These are phyloP conservation scores for Drosophila auraria DNA, from an alignment of 1,140 invertebrate species.

Conservation along the genomic window DNA sequence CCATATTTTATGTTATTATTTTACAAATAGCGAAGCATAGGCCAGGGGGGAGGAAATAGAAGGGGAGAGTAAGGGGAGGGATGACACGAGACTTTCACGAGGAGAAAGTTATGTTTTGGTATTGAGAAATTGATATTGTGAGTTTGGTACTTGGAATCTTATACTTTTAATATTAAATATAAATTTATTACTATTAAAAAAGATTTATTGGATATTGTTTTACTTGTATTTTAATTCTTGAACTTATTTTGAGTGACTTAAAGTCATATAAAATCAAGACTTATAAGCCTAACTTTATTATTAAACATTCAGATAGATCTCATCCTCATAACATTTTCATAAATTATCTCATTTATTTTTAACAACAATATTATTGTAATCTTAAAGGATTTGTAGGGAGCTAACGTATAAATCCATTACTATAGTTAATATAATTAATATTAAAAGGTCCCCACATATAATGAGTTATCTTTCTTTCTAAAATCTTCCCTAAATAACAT, in stretches of 20 bases:
- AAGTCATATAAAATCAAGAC: not conserved
- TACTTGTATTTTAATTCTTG: no score
- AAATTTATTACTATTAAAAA: not conserved
- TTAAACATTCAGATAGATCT: no score
- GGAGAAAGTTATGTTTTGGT: not conserved
- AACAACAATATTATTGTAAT: no score
- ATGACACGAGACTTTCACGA: not conserved
- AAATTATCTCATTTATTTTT: no score
- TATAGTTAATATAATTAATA: no score
- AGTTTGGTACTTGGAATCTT: not conserved
- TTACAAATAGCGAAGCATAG: slow-evolving; percentile 47
- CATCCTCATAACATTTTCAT: not conserved
- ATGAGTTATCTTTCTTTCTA: not conserved
- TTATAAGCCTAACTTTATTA: no score
- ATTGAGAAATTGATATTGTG: not conserved
- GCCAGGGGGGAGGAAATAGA: not conserved
- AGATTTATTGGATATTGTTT: not conserved
- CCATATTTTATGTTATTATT: slow-evolving; percentile 83
- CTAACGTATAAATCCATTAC: no score
- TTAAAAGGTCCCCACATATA: not conserved
- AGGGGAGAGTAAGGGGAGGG: not conserved
- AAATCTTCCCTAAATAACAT: not conserved
- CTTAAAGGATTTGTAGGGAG: no score
- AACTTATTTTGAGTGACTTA: not conserved
- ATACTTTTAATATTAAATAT: not conserved